Evolutionary conservation across 2,888 invertebrate species (phyloP).

Genomic region (Leptogaster cylindrica): DNA sequence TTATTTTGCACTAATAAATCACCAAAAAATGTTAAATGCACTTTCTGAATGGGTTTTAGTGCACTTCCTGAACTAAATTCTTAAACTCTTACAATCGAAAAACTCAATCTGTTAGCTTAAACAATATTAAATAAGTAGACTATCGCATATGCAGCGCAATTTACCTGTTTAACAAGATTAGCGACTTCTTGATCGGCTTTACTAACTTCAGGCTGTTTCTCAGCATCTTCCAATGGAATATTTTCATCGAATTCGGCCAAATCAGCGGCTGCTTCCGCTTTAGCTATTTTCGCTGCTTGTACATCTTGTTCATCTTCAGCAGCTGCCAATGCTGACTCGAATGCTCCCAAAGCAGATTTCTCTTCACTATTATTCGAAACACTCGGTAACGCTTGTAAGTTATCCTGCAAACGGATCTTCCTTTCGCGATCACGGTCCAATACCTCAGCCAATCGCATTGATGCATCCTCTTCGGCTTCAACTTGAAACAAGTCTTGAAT

Average conservation of each 20-base stretch:
- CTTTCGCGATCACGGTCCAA: slow-evolving; percentile 64
- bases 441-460: slow-evolving; percentile 67
- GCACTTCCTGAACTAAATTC: background rate
- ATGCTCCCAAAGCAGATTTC: slow-evolving; percentile 68
- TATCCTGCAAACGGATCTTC: slow-evolving; percentile 51
- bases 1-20: slow-evolving; percentile 32
- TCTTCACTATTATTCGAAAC: slow-evolving; percentile 60
- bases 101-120: background rate
- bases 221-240: slow-evolving; percentile 78
- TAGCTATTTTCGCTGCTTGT: slow-evolving; percentile 85
- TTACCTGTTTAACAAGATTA: slow-evolving; percentile 74
- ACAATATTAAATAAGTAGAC: background rate
- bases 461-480: slow-evolving; percentile 69
- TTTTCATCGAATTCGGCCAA: slow-evolving; percentile 95
- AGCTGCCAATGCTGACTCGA: slow-evolving; percentile 84
- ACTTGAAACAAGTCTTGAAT: slow-evolving; percentile 91
- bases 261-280: slow-evolving; percentile 87
- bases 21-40: slow-evolving; percentile 5
- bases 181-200: slow-evolving; percentile 77
- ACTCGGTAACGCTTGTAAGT: slow-evolving; percentile 46
- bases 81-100: background rate
- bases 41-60: background rate
- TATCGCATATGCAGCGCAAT: slow-evolving; percentile 42
- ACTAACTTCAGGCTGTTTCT: slow-evolving; percentile 66
- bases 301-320: slow-evolving; percentile 97